Evolutionary conservation across 2,797 vertebrate genomes (phyloP), one percentile per base, ranked within the genome.

Genomic region (Sebastes cheni): DNA sequence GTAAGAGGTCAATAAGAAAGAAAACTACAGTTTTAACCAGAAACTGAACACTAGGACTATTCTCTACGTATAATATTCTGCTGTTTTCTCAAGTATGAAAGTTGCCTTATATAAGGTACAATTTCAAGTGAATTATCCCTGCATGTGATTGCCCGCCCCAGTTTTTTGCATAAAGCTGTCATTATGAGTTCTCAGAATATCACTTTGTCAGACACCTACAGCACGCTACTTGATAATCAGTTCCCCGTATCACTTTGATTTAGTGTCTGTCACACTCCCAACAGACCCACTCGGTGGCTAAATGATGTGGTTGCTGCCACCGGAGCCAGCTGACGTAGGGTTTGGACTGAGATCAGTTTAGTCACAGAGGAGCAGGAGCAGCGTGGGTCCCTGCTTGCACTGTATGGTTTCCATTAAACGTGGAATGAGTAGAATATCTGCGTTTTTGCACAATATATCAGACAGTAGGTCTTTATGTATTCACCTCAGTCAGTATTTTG

Each of bases 211-310:
- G 62, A 85, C 79, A 88, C 78, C 72, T 72, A 65, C 78, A 86
- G 72, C 73, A 60, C 59, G 77, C 83, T 86, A 79, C 80, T 78
- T 82, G 67, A 89, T 80, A 80, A 91, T 91, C 86, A 86, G 79
- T 67, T 79, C 58, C 78, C 32, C 69, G 69, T 78, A 86, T 89
- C 85, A 75, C 78, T 93, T 83, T 91, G 90, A 90, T 88, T 91
- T 86, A 88, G 81, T 60, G 74, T 81, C 86, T 72, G 81, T 80
- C 85, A 79, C 82, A 84, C 83, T 87, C 89, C 77, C 85, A 84
- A n/a, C 62, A 84, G 82, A 89, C 80, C 88, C 69, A 79, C 82
- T 80, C 72, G 3, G 67, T 16, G 46, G 75, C 72, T 79, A 75
- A 84, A 90, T 67, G 80, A 86, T 84, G 90, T 81, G 86, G 86